Evolutionary conservation across 1,140 invertebrate species (phyloP).

Genomic region (Anadara kagoshimensis): DNA sequence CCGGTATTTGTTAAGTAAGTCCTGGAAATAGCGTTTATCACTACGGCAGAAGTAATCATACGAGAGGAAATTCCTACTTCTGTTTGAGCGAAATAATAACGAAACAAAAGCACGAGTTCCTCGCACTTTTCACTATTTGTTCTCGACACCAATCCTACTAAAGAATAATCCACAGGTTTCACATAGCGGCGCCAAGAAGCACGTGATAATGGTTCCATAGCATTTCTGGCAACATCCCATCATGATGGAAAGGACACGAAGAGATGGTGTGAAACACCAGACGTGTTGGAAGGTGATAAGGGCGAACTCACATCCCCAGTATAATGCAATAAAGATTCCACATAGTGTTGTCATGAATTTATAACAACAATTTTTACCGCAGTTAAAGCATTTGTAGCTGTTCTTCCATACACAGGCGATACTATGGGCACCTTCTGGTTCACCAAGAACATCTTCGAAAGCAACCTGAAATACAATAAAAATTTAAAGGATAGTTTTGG

Average conservation of each 20-base stretch:
- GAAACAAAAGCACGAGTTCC: too few relatives aligned
- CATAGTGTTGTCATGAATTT: slow-evolving; percentile 81
- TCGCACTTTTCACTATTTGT: neutral
- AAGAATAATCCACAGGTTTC: slow-evolving; percentile 75
- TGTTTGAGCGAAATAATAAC: too few relatives aligned
- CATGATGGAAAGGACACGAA: slow-evolving; percentile 74
- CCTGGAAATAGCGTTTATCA: too few relatives aligned
- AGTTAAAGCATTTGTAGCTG: slow-evolving; percentile 81
- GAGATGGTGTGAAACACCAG: slow-evolving; percentile 67
- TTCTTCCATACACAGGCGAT: slow-evolving; percentile 85
- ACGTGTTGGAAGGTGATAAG: slow-evolving; percentile 80
- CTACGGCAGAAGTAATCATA: too few relatives aligned
- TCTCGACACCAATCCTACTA: slow-evolving; percentile 78
- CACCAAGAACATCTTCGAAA: slow-evolving; percentile 86
- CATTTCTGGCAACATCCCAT: slow-evolving; percentile 79
- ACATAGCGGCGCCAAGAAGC: slow-evolving; percentile 51
- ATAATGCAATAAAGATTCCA: slow-evolving; percentile 81
- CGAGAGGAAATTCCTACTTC: too few relatives aligned
- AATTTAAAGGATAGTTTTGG: too few relatives aligned
- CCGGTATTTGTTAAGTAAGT: too few relatives aligned
- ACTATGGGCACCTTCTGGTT: slow-evolving; percentile 83
- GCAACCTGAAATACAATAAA: slow-evolving; percentile 52
- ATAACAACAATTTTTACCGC: slow-evolving; percentile 83
- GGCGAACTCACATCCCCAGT: slow-evolving; percentile 83
- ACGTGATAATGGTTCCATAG: slow-evolving; percentile 75